These are phyloP conservation scores for Griposia aprilina DNA, from an alignment of 2,888 invertebrate genomes.

Conservation along the genomic window DNA sequence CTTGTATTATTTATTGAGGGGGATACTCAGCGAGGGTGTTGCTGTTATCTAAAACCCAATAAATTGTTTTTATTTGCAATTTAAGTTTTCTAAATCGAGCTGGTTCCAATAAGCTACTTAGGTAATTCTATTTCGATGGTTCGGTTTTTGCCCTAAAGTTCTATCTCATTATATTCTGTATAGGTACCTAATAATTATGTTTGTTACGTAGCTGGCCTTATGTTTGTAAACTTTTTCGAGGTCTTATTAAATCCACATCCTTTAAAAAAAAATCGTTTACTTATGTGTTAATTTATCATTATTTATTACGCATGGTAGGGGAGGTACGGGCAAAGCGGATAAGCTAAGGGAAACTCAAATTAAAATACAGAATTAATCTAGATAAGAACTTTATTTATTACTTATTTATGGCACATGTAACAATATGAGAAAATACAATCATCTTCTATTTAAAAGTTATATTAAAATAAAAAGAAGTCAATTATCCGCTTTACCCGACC, in stretches of 20 bases:
- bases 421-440: no score
- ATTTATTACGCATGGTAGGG: not conserved
- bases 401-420: no score
- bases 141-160: not conserved
- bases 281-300: not conserved
- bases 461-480: no score
- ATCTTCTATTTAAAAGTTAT: no score
- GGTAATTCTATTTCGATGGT: not conserved
- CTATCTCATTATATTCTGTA: not conserved
- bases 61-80: not conserved
- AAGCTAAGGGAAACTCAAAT: no score
- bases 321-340: no score
- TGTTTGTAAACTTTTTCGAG: not conserved
- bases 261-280: not conserved
- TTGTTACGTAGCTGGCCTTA: not conserved
- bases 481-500: no score
- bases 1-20: not conserved
- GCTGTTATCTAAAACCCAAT: not conserved
- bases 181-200: not conserved
- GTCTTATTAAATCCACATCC: not conserved
- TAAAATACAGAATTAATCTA: no score
- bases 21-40: not conserved
- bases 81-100: not conserved
- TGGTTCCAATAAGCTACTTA: not conserved
- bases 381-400: no score